Evolutionary conservation across 1,140 invertebrate genomes (phyloP), one percentile per base, ranked within the genome.

Genomic region (Teleopsis dalmanni): DNA sequence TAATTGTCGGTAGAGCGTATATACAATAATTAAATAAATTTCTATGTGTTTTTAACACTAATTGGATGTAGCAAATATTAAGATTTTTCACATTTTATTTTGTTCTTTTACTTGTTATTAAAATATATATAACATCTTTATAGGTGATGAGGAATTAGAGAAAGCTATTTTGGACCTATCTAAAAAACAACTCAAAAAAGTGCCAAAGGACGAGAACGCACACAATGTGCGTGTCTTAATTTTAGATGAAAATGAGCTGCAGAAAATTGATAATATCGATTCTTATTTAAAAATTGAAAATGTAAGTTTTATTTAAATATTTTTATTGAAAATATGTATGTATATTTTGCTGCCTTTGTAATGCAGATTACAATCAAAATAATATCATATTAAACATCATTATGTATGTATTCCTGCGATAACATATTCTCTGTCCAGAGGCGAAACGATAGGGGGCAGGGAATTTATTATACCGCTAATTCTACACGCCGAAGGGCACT

Each of bases 221-320:
- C 76, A 80, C 56, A 76, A 81, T 47, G 78, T 87, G 52, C 81
- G 80, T 36, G 83, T 81, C 51, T 73, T 94, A 40, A 83, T 91
- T 53, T 74, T 89, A 23, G 88, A 93, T 70, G 84, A 91, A 59
- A 95, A 95, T 76, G 84, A 86, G 57, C 72, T 95, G 42, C 84
- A 88, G 57, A 81, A 87, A 55, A 78, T 93, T 48, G 89, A 93
- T 68, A 88, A 89, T 73, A 78, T 94, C 52, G 88, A 92, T 59
- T 82, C 82, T 38, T 92, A 85, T 69, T 75, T 74, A 27, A 80
- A 82, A 62, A 76, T 93, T 25, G 84, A 84, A 74, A 89, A 88
- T 77, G 88, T 91, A 76, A 71, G 35, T 47, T 16, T 7, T 11
- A 36, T 34, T 16, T 26, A 4, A 5, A 9, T 34, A 16, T 36